Conservation (phyloP, 2,113 vertebrate genomes). For the Ceuthmochares aereus region DNA sequence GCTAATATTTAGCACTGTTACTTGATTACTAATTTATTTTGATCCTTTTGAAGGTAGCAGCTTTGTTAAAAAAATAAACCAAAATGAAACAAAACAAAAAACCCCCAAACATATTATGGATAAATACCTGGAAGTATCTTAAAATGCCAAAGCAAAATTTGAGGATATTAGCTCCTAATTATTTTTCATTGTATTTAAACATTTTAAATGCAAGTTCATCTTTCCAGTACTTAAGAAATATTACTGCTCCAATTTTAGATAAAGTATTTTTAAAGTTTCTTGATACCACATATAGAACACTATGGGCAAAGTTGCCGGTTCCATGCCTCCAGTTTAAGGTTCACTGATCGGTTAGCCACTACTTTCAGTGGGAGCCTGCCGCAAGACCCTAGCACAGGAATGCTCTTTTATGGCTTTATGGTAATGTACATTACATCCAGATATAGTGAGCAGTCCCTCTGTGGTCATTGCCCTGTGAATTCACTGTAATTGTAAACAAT, state of each 20-base stretch:
- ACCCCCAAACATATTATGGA: not conserved
- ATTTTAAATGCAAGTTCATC: not conserved
- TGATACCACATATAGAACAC: not conserved
- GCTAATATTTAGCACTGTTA: not conserved
- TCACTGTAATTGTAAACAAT: conserved; percentile 54
- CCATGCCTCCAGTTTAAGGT: not conserved
- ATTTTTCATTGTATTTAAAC: not conserved
- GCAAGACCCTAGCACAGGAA: not conserved
- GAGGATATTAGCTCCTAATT: not conserved
- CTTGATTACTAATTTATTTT: not conserved
- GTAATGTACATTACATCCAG: conserved; percentile 1
- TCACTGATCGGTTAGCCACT: not conserved
- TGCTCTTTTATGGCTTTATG: not conserved
- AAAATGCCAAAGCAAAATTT: not conserved
- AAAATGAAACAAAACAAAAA: no score
- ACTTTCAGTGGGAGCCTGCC: not conserved
- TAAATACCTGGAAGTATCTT: not conserved
- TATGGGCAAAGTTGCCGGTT: not conserved
- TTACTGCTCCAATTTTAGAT: not conserved
- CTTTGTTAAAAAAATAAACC: not conserved
- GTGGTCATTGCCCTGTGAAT: conserved; percentile 50
- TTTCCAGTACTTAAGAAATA: not conserved
- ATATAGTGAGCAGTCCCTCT: conserved; percentile 23
- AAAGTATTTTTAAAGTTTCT: not conserved
- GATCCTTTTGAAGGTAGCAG: not conserved